Conservation (phyloP, 1,140 invertebrate species). For the Pachyrhynchus sulphureomaculatus region DNA sequence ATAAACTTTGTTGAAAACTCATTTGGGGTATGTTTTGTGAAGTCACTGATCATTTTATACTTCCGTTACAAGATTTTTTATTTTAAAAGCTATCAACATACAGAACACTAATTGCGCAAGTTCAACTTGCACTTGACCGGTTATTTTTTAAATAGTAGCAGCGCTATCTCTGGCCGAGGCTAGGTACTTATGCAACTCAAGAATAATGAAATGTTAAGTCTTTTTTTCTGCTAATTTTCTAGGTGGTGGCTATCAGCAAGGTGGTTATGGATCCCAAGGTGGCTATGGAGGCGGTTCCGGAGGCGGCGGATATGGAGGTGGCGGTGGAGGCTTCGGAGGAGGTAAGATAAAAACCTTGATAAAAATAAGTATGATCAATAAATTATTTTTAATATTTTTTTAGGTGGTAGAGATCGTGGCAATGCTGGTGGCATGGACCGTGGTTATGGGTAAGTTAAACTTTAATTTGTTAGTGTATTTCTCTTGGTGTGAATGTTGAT, state of each 20-base stretch:
- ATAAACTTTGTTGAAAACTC: no score
- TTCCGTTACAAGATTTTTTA: no score
- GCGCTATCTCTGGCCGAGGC: no score
- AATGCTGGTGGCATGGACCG: constrained; percentile 29
- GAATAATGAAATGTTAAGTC: no score
- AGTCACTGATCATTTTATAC: no score
- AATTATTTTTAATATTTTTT: neutral
- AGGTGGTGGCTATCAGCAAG: constrained; percentile 17
- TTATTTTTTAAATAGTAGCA: no score
- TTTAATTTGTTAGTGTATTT: constrained; percentile 4
- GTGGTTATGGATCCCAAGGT: constrained; percentile 29
- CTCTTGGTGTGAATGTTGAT: neutral
- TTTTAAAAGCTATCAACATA: no score
- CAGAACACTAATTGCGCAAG: no score
- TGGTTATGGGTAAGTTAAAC: constrained; percentile 40
- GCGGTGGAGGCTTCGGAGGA: constrained; percentile 39
- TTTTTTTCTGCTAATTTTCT: no score
- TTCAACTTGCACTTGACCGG: no score
- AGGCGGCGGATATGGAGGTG: constrained; percentile 32
- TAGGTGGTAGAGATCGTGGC: constrained; percentile 36
- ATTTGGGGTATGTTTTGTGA: no score
- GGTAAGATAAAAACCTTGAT: constrained; percentile 15
- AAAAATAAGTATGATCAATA: neutral
- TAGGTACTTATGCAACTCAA: no score
- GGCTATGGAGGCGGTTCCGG: constrained; percentile 34